Conservation (phyloP, 2,888 invertebrate genomes). For the Orgyia antiqua region DNA sequence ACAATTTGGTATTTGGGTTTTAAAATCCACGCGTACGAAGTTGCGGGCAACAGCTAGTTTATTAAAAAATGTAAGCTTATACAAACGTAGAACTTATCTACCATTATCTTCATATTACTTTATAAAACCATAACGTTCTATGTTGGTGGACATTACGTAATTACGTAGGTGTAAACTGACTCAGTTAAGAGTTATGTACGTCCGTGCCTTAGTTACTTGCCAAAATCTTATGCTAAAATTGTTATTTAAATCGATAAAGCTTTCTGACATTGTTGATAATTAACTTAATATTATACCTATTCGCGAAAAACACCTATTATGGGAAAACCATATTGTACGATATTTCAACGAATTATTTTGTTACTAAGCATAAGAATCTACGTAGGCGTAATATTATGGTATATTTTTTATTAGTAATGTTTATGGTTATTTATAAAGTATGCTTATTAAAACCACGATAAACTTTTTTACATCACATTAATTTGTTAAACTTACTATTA, state of each 20-base stretch:
- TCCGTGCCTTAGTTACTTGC: constrained; percentile 28
- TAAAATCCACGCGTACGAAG: too few relatives aligned
- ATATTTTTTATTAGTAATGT: too few relatives aligned
- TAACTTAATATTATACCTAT: constrained; percentile 21
- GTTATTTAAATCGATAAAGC: constrained; percentile 45
- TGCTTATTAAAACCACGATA: too few relatives aligned
- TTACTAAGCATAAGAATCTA: constrained; percentile 15
- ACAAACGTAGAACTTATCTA: too few relatives aligned
- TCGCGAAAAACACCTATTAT: constrained; percentile 19
- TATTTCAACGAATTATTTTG: constrained; percentile 17
- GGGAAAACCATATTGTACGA: constrained; percentile 22
- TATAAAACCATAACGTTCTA: too few relatives aligned
- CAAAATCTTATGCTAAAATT: constrained; percentile 55
- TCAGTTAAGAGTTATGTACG: constrained; percentile 29
- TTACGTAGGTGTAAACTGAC: constrained; percentile 38
- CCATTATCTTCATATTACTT: too few relatives aligned
- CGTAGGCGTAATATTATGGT: constrained; percentile 7
- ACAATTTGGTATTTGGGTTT: too few relatives aligned
- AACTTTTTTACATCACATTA: too few relatives aligned
- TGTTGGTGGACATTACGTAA: constrained; percentile 32
- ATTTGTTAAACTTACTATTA: too few relatives aligned
- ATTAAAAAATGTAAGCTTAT: too few relatives aligned
- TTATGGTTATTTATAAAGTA: too few relatives aligned
- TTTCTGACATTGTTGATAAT: constrained; percentile 28
- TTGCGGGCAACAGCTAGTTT: too few relatives aligned